Base-by-base conservation (phyloP, 2,113 vertebrate species). In the Triplophysa tibetana region DNA sequence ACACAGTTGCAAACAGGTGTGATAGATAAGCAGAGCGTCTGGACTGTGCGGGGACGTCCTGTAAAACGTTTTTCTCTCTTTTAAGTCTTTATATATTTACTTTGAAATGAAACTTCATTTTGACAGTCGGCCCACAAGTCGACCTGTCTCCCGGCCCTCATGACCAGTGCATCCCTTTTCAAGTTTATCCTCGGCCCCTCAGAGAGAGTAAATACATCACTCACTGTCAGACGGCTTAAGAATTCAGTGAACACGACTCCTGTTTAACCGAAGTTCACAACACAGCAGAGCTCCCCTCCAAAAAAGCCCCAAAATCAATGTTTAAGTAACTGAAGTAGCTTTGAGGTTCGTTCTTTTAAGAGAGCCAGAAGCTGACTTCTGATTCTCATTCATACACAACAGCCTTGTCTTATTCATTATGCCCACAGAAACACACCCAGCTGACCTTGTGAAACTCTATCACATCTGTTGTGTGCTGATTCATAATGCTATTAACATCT, bases 261-360 rank as follows among this genome's bases (percentile, higher is more conserved):
- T 33, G 45, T 73, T 80, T 80, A 74, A 80, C 73, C 33, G 65
- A 74, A 14, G 70, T 58, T 75, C 70, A 65, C 69, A 73, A 43
- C 24, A 33, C n/a, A 19, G 33, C 21, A 48, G 29, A 45, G 67
- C 50, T 52, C 54, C 19, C 24, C 52, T 38, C 52, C 52, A 24
- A 63, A 50, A 69, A 67, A 29, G 43, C 0, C 24, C 23, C 52
- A 50, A 65, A 62, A 80, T 75, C 50, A n/a, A 74, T 80, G 43
- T 75, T 74, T 21, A 60, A 43, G 68, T 26, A 64, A 65, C 61
- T 33, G 3, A 45, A 72, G 60, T 33, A 65, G 19, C 68, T 64
- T 38, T 70, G 45, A 56, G 70, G 24, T 54, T 61, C 33, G 58
- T 48, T 38, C 19, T 72, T 64, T 45, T 50, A 63, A 45, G 63